phyloP scores from a whole-genome alignment of 2,113 vertebrate genomes.

The Platysternon megacephalum region DNA sequence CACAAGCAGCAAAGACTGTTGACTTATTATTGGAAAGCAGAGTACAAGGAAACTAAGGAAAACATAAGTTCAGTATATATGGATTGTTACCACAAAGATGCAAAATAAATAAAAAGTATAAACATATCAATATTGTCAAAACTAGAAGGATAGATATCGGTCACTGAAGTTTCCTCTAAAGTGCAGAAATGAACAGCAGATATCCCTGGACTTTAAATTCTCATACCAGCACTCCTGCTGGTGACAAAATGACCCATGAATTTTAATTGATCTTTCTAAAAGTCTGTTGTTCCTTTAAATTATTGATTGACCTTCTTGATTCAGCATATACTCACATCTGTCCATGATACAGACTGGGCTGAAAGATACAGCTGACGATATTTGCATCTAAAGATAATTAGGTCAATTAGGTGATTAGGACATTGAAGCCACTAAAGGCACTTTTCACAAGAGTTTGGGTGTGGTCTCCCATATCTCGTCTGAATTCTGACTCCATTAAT shows the following conservation, averaged over 20 bases:
- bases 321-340: not conserved
- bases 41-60: not conserved
- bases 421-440: not conserved
- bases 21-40: not conserved
- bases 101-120: not conserved
- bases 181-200: not conserved
- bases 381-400: not conserved
- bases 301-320: conserved; percentile 24
- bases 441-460: not conserved
- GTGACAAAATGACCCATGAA: conserved; percentile 8
- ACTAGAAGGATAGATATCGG: not conserved
- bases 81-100: not conserved
- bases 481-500: not conserved
- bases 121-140: not conserved
- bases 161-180: not conserved
- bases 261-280: conserved; percentile 40
- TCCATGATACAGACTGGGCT: not conserved
- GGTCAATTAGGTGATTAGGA: not conserved
- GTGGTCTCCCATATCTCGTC: accelerated
- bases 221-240: not conserved
- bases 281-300: conserved; percentile 22
- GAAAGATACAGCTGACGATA: not conserved
- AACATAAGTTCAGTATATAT: not conserved
- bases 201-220: not conserved
- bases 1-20: not conserved